phyloP scores from a whole-genome alignment of 2,797 vertebrate species.

The Dryobates pubescens region DNA sequence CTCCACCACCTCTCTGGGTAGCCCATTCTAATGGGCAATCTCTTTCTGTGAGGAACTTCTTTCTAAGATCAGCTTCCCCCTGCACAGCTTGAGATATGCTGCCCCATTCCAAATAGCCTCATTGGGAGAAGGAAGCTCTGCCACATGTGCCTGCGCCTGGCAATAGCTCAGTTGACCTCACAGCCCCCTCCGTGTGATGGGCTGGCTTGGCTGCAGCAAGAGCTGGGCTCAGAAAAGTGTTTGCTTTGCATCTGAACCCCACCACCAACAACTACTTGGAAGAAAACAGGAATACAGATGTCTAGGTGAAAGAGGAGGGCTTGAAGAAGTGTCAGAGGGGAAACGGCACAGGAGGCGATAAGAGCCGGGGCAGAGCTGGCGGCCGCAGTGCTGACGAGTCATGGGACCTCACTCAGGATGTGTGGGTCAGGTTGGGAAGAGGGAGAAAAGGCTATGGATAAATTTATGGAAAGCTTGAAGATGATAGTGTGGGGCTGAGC shows the following conservation, averaged over 20 bases:
- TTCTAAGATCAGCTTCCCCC: no score
- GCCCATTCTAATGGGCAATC: no score
- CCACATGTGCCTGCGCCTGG: rapidly evolving
- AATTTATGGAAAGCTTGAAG: neutral
- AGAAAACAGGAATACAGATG: slow-evolving; percentile 30
- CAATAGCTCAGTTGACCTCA: rapidly evolving
- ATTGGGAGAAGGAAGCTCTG: neutral
- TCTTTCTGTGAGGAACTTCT: no score
- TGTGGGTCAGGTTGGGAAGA: neutral
- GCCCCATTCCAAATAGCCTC: neutral
- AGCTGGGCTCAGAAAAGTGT: neutral
- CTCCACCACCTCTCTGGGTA: no score
- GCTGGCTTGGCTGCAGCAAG: neutral
- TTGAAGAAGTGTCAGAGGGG: neutral
- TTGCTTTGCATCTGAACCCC: neutral
- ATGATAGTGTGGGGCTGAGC: rapidly evolving
- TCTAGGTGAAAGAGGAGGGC: slow-evolving; percentile 25
- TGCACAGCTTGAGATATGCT: no score
- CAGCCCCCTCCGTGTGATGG: neutral
- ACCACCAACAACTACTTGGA: neutral
- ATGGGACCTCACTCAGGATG: neutral
- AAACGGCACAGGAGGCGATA: rapidly evolving
- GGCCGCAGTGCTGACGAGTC: rapidly evolving
- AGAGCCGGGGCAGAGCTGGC: neutral
- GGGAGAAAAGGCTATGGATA: neutral